Base-by-base conservation (phyloP, 2,797 vertebrate genomes). In the Limosa lapponica region DNA sequence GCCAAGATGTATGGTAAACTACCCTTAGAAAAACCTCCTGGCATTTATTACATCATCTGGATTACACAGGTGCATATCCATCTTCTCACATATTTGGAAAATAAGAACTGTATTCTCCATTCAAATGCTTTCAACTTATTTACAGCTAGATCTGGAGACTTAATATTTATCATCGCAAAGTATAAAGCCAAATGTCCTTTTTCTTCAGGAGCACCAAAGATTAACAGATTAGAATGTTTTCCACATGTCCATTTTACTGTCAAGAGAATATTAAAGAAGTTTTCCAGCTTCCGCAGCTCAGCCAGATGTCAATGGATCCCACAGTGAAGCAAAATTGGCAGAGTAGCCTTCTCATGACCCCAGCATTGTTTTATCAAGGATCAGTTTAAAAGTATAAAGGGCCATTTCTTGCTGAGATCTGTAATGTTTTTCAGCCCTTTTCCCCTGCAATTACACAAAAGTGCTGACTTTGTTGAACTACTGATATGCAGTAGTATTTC, bases 211-310 rank as follows among this genome's bases (percentile, higher is more conserved):
- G 98, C 98, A 98, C 98, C 98, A 97, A 96, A 97, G 98, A 98
- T 98, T 98, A 98, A 98, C 98, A 98, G 98, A 98, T 99, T 97
- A 98, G 98, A 98, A 99, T 99, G 99, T 98, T 99, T 99, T 99
- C 99, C 99, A 99, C 98, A 99, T 99, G 99, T 99, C 98, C 97
- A 96, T 96, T 97, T 98, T 98, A 99, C 98, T 98, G 98, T 98
- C 98, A 98, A 97, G 99, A 99, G 99, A 99, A 99, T 99, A 98
- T 99, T 98, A 98, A 98, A 99, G 98, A 98, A 96, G 97, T 99
- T 99, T 99, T 98, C 99, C 99, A 99, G 99, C 98, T 99, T 99
- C 98, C 95, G 90, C 98, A 98, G 98, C 98, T 97, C 97, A 98
- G 96, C 99, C 99, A 99, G 98, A 99, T 99, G 99, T 99, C 98